A percentile compares a stretch with the other conserved stretches of the same genome.
Conservation (phyloP, 2,797 vertebrate genomes). For the Acrossocheilus wenchowensis region DNA sequence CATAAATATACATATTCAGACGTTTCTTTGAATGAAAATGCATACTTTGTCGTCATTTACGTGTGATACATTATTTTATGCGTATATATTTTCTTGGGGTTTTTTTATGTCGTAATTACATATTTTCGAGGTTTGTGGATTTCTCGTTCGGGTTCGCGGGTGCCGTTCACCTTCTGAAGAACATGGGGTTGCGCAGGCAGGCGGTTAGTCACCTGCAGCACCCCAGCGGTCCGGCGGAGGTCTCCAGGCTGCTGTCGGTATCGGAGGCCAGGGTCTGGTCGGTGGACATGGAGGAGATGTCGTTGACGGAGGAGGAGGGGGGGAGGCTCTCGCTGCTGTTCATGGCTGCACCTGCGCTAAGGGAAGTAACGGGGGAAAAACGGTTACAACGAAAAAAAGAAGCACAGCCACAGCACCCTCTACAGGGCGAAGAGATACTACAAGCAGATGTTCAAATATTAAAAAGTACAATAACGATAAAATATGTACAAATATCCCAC, state of each 20-base stretch:
- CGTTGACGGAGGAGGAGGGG: constrained; percentile 97
- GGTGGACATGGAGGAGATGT: constrained; percentile 99
- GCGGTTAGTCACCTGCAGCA: constrained; percentile 99
- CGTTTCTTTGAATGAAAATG: constrained; percentile 84
- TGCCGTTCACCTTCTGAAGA: constrained; percentile 94
- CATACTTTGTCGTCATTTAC: constrained; percentile 79
- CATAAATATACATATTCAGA: constrained; percentile 89
- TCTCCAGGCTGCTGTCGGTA: constrained; percentile 99
- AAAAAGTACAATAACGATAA: background rate
- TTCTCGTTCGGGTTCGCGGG: constrained; percentile 38
- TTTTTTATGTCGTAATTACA: constrained; percentile 41
- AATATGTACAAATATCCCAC: constrained; percentile 4
- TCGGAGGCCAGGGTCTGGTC: constrained; percentile 99
- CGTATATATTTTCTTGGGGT: constrained; percentile 63
- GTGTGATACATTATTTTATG: constrained; percentile 64
- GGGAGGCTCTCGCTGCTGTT: constrained; percentile 99
- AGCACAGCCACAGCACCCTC: background rate
- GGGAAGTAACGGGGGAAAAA: constrained; percentile 88
- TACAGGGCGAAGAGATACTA: background rate
- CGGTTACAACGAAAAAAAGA: constrained; percentile 87
- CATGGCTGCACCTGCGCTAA: constrained; percentile 99
- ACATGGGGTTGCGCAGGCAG: constrained; percentile 99
- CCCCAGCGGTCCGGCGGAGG: constrained; percentile 96
- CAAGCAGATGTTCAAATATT: background rate
- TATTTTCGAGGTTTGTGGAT: constrained; percentile 44